A percentile compares a stretch with the other conserved stretches of the same genome.
Evolutionary conservation across 2,888 invertebrate species (phyloP).

Genomic region (Hymenopus coronatus): DNA sequence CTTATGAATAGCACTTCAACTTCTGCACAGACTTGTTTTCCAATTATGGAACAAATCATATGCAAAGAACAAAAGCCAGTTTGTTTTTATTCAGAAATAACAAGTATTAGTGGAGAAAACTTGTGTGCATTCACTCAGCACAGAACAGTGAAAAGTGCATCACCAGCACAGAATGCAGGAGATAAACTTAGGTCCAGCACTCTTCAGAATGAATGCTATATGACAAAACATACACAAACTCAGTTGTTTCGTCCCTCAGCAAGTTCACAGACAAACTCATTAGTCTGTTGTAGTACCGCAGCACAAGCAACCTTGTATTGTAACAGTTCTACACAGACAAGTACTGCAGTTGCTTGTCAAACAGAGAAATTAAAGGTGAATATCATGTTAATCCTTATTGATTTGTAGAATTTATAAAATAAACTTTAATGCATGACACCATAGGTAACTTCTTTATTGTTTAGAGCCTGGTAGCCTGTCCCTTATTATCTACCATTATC

Average conservation of each 20-base stretch:
- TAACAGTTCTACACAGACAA: background rate
- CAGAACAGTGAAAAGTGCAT: background rate
- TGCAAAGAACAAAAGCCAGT: too few species aligned
- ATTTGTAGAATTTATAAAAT: too few species aligned
- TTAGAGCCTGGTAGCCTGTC: too few species aligned
- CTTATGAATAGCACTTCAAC: background rate
- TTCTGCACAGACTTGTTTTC: background rate
- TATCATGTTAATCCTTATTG: background rate
- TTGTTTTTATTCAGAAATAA: background rate
- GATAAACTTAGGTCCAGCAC: background rate
- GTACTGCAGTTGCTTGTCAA: background rate
- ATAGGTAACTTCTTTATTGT: background rate
- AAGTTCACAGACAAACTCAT: background rate
- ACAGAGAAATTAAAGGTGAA: background rate
- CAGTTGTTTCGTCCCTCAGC: background rate
- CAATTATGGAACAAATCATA: background rate
- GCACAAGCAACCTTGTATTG: background rate
- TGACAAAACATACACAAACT: background rate
- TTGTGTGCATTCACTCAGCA: background rate
- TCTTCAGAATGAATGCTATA: background rate
- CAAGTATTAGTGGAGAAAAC: background rate
- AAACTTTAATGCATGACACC: background rate
- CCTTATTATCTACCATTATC: too few species aligned
- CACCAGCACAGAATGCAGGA: background rate
- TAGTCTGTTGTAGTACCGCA: background rate